Evolutionary conservation across 2,888 invertebrate genomes (phyloP), one percentile per base, ranked within the genome.

Genomic region (Oligia latruncula): DNA sequence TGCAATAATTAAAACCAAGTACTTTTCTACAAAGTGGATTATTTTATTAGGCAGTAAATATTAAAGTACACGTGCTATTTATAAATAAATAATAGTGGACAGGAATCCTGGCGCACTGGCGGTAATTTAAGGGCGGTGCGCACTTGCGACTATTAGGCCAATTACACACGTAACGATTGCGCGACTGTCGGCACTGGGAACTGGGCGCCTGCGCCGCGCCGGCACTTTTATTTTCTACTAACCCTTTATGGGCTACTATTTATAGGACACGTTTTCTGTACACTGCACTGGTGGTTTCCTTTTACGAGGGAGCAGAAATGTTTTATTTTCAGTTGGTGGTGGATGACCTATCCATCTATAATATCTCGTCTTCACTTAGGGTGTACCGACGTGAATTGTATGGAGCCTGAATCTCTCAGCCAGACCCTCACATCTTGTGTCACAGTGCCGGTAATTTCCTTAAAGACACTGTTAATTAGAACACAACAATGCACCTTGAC

Each of bases 101-200:
- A 75, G 43, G 80, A 86, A 84, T 83, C 78, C 71, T 68, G 77
- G 55, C 13, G 71, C 62, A 77, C 71, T 70, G 71, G 66, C 70
- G 72, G 75, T 87, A 87, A 88, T 85, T 82, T 87, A 87, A 88
- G 84, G 78, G 80, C 88, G 77, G 77, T 58, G 76, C 67, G 58
- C 81, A 88, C 85, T 85, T 70, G 80, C 80, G 77, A 81, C 87
- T 83, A 88, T 89, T 85, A 89, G 82, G 80, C 82, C 89, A 89
- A 89, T 89, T 90, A 89, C 88, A 84, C 84, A 82, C 85, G 89
- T 79, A 88, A 81, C 76, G 86, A 87, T 77, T 75, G 79, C 78
- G 74, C 83, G 80, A 82, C 83, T 74, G 78, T 78, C 80, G 78
- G 58, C 81, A 77, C 74, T 73, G 58, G 65, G 55, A 0, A 65